Conservation (phyloP, 2,888 invertebrate genomes). For the Epinotia brunnichana region DNA sequence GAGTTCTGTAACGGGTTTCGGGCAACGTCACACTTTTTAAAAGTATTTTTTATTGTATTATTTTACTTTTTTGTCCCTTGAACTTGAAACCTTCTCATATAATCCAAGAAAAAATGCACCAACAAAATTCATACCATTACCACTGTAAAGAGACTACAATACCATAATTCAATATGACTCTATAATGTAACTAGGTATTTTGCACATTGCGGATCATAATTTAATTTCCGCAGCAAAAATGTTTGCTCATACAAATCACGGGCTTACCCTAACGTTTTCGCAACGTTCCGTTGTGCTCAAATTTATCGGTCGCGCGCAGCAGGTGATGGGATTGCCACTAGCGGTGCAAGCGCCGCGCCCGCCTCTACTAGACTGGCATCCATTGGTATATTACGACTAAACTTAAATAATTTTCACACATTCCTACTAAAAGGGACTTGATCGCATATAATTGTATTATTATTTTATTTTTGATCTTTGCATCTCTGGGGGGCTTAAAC, state of each 20-base stretch:
- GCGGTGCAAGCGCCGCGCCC: constrained; percentile 38
- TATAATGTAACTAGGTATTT: not conserved
- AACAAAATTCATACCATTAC: not conserved
- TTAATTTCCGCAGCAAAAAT: constrained; percentile 26
- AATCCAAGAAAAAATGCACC: no score
- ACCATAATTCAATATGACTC: not conserved
- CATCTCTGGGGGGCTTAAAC: no score
- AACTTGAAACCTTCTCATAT: no score
- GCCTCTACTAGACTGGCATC: constrained; percentile 31
- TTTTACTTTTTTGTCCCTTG: no score
- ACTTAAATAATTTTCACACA: not conserved
- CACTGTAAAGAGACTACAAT: not conserved
- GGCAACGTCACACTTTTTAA: no score
- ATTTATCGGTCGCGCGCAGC: constrained; percentile 51
- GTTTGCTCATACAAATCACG: constrained; percentile 28
- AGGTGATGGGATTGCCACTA: constrained; percentile 50
- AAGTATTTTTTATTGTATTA: no score
- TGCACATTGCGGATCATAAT: constrained; percentile 20
- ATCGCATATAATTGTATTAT: no score
- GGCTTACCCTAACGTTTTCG: constrained; percentile 25
- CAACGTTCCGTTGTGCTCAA: constrained; percentile 35
- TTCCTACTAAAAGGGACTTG: no score
- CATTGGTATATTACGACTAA: constrained; percentile 3
- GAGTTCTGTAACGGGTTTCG: no score
- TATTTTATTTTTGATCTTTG: no score